Conservation (phyloP, 2,113 vertebrate species). For the Onychostruthus taczanowskii region DNA sequence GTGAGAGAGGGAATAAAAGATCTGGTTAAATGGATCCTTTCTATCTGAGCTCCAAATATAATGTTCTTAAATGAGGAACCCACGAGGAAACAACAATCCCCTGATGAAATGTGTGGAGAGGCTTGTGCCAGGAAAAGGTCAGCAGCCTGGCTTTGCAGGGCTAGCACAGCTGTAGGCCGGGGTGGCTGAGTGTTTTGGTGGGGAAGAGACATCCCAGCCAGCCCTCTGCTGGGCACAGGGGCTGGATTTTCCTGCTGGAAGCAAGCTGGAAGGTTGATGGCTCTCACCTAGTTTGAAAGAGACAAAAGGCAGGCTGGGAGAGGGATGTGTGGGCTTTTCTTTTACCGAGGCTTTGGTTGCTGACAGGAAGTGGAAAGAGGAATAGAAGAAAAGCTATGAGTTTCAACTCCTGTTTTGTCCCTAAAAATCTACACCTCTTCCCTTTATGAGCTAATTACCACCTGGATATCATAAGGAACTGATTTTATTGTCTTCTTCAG, state of each 20-base stretch:
- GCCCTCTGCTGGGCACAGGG: neutral
- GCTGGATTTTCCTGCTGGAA: neutral
- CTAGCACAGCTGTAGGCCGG: fast-evolving
- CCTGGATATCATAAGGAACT: neutral
- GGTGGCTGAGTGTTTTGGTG: neutral
- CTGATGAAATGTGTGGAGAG: neutral
- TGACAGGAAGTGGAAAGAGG: neutral
- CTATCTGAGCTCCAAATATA: neutral
- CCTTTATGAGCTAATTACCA: neutral
- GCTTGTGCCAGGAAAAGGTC: neutral
- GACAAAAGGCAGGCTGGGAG: neutral
- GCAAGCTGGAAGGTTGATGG: neutral
- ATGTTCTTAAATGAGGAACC: neutral
- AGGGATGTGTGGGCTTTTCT: neutral
- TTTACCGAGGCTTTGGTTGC: neutral
- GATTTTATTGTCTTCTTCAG: neutral
- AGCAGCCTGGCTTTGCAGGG: neutral
- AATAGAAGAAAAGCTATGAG: neutral
- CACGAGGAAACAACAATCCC: neutral
- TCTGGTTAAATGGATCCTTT: slow-evolving; percentile 37
- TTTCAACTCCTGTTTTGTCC: neutral
- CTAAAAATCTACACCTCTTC: neutral
- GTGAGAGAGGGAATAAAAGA: slow-evolving; percentile 5
- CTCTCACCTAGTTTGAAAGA: neutral
- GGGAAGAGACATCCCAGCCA: neutral